Evolutionary conservation across 2,888 invertebrate genomes (phyloP).

Genomic region (Heliconius sara): DNA sequence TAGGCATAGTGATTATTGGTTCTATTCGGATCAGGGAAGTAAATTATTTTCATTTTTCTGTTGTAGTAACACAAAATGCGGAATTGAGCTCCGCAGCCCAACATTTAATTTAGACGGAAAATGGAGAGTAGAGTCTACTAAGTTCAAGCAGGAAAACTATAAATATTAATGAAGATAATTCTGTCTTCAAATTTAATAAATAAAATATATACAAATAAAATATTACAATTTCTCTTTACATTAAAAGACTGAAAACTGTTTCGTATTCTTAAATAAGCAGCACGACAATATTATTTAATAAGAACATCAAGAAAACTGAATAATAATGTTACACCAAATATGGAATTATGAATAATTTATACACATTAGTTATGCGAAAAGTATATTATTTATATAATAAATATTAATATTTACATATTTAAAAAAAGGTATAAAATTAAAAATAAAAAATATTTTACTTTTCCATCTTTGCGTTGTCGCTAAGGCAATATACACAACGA

Average conservation of each 20-base stretch:
- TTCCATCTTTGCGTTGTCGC: neutral
- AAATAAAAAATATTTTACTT: neutral
- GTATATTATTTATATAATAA: neutral
- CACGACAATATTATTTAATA: neutral
- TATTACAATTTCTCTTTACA: too few species aligned
- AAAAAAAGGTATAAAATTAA: neutral
- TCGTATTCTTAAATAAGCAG: neutral
- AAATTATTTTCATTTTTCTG: too few species aligned
- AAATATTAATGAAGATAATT: too few species aligned
- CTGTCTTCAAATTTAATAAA: too few species aligned
- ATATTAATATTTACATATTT: neutral
- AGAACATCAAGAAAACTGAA: neutral
- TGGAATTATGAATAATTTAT: constrained; percentile 5
- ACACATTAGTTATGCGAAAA: neutral
- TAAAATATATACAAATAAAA: too few species aligned
- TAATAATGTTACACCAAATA: neutral
- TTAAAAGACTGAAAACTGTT: neutral
- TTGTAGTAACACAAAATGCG: too few species aligned
- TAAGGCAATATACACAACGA: constrained; percentile 30
- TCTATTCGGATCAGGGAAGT: too few species aligned
- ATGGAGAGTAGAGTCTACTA: too few species aligned
- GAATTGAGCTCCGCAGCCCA: too few species aligned
- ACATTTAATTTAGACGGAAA: too few species aligned
- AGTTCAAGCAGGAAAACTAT: too few species aligned
- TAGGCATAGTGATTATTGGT: neutral